A percentile compares a stretch with the other conserved stretches of the same genome.
Evolutionary conservation across 2,113 vertebrate species (phyloP).

Genomic region (Sphyrna mokarran): DNA sequence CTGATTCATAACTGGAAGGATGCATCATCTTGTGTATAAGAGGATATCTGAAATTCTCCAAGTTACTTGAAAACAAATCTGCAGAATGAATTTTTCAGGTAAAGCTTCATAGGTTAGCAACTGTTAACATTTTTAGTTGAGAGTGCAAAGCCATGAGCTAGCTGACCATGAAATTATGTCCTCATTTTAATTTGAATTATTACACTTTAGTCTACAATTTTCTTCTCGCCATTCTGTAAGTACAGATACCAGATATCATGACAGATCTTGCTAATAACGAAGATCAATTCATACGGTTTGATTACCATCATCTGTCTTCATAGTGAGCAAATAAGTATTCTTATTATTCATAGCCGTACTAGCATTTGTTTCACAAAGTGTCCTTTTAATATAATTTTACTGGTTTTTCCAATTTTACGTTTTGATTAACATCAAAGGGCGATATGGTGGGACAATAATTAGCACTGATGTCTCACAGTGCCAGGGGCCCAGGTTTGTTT

Average conservation of each 20-base stretch:
- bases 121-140: background rate
- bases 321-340: too few relatives aligned
- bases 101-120: background rate
- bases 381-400: background rate
- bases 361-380: background rate
- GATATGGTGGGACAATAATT: too few relatives aligned
- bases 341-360: too few relatives aligned
- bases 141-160: background rate
- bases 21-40: background rate
- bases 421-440: too few relatives aligned
- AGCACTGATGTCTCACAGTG: too few relatives aligned
- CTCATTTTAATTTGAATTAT: background rate
- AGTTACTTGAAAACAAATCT: background rate
- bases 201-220: too few relatives aligned
- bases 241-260: too few relatives aligned
- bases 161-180: background rate
- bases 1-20: background rate
- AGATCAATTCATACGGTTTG: too few relatives aligned
- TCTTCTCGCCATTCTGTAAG: too few relatives aligned
- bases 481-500: too few relatives aligned
- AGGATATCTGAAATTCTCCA: background rate
- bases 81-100: slow-evolving; percentile 5
- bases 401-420: background rate
- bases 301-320: too few relatives aligned
- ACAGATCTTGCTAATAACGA: too few relatives aligned